Base-by-base conservation (phyloP, 2,888 invertebrate genomes). In the Spicauda simplicius region DNA sequence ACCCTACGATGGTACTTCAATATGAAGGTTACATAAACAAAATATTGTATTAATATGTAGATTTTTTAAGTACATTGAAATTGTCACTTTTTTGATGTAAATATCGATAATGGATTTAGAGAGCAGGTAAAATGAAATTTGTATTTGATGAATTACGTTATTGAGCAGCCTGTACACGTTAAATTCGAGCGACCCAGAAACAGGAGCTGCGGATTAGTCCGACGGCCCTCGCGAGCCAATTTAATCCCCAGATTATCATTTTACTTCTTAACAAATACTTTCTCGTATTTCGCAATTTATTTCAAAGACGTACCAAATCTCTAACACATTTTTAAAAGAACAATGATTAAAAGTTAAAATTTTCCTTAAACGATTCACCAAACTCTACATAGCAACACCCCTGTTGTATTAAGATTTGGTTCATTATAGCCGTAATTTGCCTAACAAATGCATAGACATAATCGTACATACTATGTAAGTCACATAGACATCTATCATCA, bases 151-250 rank as follows among this genome's bases (percentile, higher is more conserved):
- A 50, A 56, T 25, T 52, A 55, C 52, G 20, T 55, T 55, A 56
- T 45, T 68, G 65, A 81, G 86, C 87, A 83, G 83, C 88, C 88
- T 90, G 90, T 90, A 91, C 90, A 91, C 85, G 89, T 91, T 90
- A 91, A 87, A 86, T 81, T 80, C 81, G 83, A 87, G 90, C 88
- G 86, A 83, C 84, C 84, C 87, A 86, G 85, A 87, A 88, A 88
- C 86, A 87, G 88, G 88, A 88, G 86, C 89, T 90, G 88, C 86
- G 82, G 84, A 84, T 86, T 86, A 85, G 79, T 80, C 80, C 84
- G 84, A 79, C 82, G 83, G 83, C 87, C 88, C 90, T 89, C 86
- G 86, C 83, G 80, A 84, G 80, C 81, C 79, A 80, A 79, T 78
- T 77, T 76, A 64, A 62, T 55, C 48, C 37, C 18, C 60, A 66